Evolutionary conservation across 1,140 invertebrate genomes (phyloP), one percentile per base, ranked within the genome.

Genomic region (Amphibalanus amphitrite): DNA sequence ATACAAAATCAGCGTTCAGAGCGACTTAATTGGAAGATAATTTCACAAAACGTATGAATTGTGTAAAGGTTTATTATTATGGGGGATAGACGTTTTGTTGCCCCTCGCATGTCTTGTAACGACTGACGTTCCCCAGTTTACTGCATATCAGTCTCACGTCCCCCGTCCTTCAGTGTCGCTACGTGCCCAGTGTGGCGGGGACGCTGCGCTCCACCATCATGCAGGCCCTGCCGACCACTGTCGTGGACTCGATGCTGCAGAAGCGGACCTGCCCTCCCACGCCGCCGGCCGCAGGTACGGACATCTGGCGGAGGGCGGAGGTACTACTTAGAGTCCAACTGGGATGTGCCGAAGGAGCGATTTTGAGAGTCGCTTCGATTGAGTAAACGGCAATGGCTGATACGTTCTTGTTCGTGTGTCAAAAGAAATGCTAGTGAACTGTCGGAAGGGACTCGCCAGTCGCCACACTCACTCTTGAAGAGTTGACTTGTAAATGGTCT

Each of bases 141-240:
- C n/a, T n/a, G n/a, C n/a, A n/a, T n/a, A n/a, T n/a, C n/a, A n/a
- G n/a, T n/a, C n/a, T n/a, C n/a, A n/a, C n/a, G n/a, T n/a, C n/a
- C n/a, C n/a, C n/a, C n/a, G n/a, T n/a, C n/a, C n/a, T n/a, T n/a
- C n/a, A n/a, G n/a, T n/a, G 17, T 1, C 75, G 78, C n/a, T 79
- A 79, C 59, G 78, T 79, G 15, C 78, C 78, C n/a, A 77, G 74
- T 40, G 70, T 76, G 15, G 71, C 47, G 6, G 73, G n/a, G n/a
- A 74, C 75, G 1, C 78, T 77, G 70, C 74, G 77, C 28, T 70
- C 76, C 25, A 74, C 76, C 29, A 72, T 75, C 13, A 67, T 79
- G 15, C 72, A 78, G 20, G 73, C 77, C n/a, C 74, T 76, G 0
- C 72, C 78, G 15, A 75, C 77, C 0, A 75, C 74, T 6, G 74